phyloP scores from a whole-genome alignment of 2,888 invertebrate species.

The Oeneis ivallda region DNA sequence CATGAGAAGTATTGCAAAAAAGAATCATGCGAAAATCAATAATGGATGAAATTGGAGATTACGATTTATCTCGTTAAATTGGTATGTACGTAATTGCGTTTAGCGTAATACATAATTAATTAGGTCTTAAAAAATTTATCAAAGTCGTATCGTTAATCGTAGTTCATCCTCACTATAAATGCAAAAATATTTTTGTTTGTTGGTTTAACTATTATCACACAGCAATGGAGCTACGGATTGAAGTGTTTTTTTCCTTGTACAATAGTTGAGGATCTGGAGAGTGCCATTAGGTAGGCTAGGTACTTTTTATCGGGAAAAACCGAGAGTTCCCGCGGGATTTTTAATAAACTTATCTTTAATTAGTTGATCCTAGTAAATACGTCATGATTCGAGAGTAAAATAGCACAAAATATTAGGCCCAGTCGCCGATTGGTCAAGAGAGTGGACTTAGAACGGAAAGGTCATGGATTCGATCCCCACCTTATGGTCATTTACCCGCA shows the following conservation, averaged over 20 bases:
- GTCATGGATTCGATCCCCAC: conserved; percentile 15
- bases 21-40: conserved; percentile 3
- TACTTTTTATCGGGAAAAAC: background rate
- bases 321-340: too few relatives aligned
- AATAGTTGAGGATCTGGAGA: too few relatives aligned
- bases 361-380: background rate
- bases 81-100: background rate
- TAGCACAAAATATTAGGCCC: background rate
- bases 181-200: too few relatives aligned
- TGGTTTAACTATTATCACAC: too few relatives aligned
- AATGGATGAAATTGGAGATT: conserved; percentile 3
- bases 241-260: too few relatives aligned
- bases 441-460: conserved; percentile 7
- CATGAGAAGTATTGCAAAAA: background rate
- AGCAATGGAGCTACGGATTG: background rate
- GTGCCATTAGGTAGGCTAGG: background rate
- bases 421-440: conserved; percentile 7
- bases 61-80: background rate
- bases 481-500: background rate
- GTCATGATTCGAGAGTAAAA: background rate
- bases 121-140: background rate
- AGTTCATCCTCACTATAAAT: too few relatives aligned
- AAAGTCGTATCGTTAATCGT: background rate
- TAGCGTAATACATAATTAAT: background rate
- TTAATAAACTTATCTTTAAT: too few relatives aligned